Conservation (phyloP, 2,888 invertebrate genomes). For the Epirrhoe alternata region DNA sequence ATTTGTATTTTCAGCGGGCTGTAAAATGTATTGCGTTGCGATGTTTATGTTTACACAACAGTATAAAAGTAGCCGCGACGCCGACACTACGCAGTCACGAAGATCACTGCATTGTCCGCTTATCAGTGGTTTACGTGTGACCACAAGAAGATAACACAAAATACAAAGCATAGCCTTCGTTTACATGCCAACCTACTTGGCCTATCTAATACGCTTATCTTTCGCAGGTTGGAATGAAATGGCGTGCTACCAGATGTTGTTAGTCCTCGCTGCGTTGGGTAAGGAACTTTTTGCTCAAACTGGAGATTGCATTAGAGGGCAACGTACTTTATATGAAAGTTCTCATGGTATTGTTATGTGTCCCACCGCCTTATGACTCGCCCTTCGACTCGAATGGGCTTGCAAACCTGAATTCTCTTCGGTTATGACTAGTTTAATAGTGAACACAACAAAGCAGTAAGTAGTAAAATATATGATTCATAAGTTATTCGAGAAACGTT, state of each 20-base stretch:
- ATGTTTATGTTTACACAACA: slow-evolving; percentile 25
- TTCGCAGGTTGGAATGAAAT: slow-evolving; percentile 65
- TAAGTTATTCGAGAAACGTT: neutral
- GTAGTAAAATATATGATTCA: slow-evolving; percentile 5
- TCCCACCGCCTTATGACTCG: slow-evolving; percentile 7
- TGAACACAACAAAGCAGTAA: neutral
- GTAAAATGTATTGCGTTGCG: slow-evolving; percentile 23
- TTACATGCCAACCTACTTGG: slow-evolving; percentile 24
- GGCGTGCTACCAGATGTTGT: slow-evolving; percentile 67
- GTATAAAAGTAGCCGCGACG: slow-evolving; percentile 29
- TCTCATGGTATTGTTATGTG: slow-evolving; percentile 32
- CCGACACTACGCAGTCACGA: slow-evolving; percentile 11
- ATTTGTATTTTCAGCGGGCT: slow-evolving; percentile 5
- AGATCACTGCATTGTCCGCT: slow-evolving; percentile 43
- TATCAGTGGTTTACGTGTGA: slow-evolving; percentile 46
- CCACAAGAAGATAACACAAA: slow-evolving; percentile 39
- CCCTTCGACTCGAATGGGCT: slow-evolving; percentile 17
- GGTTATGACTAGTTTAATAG: neutral
- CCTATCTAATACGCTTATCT: slow-evolving; percentile 42
- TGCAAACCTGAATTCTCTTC: slow-evolving; percentile 15
- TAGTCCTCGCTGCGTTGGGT: slow-evolving; percentile 67
- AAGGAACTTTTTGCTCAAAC: slow-evolving; percentile 48
- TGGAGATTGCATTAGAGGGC: slow-evolving; percentile 25
- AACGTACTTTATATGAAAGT: slow-evolving; percentile 40
- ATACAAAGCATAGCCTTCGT: slow-evolving; percentile 11